Percentiles rank a stretch among this genome's conserved stretches.
Conservation (phyloP, 2,888 invertebrate species). For the Acleris sparsana region DNA sequence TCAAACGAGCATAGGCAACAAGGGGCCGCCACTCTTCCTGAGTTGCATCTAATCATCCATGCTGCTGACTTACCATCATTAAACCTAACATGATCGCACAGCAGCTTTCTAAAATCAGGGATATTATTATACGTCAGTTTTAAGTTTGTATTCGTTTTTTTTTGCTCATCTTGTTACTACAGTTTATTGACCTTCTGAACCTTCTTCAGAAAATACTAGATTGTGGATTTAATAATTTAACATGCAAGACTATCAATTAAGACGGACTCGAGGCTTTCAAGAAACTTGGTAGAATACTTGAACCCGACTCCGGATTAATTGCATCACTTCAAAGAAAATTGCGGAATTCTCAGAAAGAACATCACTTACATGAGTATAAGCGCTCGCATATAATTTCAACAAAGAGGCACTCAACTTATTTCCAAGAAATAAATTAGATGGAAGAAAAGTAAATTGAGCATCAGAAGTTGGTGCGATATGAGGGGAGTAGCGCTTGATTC, state of each 20-base stretch:
- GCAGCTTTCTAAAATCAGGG: no score
- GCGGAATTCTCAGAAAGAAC: constrained; percentile 14
- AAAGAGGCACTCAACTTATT: constrained; percentile 25
- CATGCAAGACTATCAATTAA: not conserved
- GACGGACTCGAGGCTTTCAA: not conserved
- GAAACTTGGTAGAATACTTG: not conserved
- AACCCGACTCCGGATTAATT: constrained; percentile 5
- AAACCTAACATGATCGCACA: no score
- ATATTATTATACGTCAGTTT: no score
- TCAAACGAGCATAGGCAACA: no score
- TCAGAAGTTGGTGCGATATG: constrained; percentile 23
- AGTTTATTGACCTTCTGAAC: no score
- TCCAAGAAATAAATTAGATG: constrained; percentile 25
- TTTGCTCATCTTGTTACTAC: no score
- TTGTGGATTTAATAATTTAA: no score
- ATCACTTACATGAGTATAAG: constrained; percentile 5
- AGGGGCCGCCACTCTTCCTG: no score
- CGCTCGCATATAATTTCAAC: constrained; percentile 10
- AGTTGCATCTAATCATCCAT: no score
- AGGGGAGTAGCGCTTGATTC: constrained; percentile 1
- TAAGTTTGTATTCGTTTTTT: no score
- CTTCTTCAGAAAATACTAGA: no score
- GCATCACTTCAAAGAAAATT: constrained; percentile 20
- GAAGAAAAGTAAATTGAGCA: constrained; percentile 27
- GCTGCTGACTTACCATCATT: no score